These are phyloP conservation scores for Macroteleia sp. DNA, from an alignment of 2,888 invertebrate genomes.

Conservation along the genomic window DNA sequence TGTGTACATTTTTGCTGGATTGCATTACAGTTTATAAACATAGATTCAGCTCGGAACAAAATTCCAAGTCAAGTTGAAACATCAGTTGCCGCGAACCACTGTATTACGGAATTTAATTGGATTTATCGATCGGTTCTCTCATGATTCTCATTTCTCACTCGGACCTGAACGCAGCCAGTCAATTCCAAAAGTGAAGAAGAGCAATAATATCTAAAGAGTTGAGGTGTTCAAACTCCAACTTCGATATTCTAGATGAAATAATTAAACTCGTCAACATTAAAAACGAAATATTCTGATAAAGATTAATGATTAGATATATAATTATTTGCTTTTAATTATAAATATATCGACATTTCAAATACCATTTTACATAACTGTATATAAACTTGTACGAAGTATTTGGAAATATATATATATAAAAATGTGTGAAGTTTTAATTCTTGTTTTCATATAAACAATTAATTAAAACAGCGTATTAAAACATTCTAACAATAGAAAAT, in stretches of 20 bases:
- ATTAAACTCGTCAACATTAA: constrained; percentile 4
- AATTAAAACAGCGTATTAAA: no score
- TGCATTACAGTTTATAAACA: constrained; percentile 36
- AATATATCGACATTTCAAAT: no score
- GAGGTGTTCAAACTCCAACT: constrained; percentile 46
- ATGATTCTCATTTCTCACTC: constrained; percentile 74
- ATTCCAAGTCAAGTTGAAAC: constrained; percentile 34
- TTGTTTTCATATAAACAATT: no score
- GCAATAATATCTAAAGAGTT: constrained; percentile 58
- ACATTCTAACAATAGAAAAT: no score
- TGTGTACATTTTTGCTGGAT: background rate
- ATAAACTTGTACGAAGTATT: no score
- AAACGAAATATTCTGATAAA: background rate
- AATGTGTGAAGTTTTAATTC: no score
- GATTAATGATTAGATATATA: background rate
- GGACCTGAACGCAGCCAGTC: constrained; percentile 39
- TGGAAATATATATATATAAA: no score
- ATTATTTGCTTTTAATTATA: no score
- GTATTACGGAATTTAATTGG: constrained; percentile 82
- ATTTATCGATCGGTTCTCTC: constrained; percentile 81
- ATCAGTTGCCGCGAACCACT: constrained; percentile 65
- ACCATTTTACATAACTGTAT: no score
- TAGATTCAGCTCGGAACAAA: constrained; percentile 26
- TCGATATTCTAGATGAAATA: constrained; percentile 16
- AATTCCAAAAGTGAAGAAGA: constrained; percentile 44